phyloP scores from a whole-genome alignment of 2,797 vertebrate genomes.

The Alcedo atthis region DNA sequence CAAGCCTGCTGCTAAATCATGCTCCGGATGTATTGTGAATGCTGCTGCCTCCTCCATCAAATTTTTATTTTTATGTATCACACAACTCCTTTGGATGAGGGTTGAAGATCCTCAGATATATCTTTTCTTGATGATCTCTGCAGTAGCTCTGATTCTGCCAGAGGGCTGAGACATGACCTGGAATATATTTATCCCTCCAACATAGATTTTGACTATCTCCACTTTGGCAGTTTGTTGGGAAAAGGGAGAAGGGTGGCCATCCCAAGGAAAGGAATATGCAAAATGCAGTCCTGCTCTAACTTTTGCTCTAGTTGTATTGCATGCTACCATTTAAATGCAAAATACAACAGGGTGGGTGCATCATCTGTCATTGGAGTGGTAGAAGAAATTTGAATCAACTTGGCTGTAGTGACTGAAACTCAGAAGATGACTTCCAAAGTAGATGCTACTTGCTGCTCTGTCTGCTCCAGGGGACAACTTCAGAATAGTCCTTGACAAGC shows the following conservation, averaged over 20 bases:
- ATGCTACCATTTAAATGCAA: neutral
- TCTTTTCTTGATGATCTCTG: neutral
- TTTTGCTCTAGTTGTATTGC: neutral
- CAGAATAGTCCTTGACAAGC: neutral
- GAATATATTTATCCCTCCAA: neutral
- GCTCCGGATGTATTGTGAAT: neutral
- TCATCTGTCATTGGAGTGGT: neutral
- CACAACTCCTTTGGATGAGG: neutral
- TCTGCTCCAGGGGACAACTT: neutral
- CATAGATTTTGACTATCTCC: neutral
- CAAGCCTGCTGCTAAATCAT: neutral
- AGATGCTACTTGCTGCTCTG: neutral
- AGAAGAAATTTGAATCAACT: neutral
- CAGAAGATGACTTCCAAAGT: neutral
- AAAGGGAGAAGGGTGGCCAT: neutral
- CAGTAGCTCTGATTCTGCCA: neutral
- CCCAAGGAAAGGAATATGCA: neutral
- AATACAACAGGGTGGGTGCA: neutral
- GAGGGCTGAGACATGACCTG: neutral
- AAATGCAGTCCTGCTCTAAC: neutral
- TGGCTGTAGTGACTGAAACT: neutral
- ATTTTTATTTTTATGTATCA: neutral
- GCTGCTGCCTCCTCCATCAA: neutral
- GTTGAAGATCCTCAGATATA: neutral
- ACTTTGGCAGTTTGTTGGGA: neutral